These are phyloP conservation scores for Pomatorhinus ruficollis DNA, from an alignment of 2,113 vertebrate species.

Conservation along the genomic window DNA sequence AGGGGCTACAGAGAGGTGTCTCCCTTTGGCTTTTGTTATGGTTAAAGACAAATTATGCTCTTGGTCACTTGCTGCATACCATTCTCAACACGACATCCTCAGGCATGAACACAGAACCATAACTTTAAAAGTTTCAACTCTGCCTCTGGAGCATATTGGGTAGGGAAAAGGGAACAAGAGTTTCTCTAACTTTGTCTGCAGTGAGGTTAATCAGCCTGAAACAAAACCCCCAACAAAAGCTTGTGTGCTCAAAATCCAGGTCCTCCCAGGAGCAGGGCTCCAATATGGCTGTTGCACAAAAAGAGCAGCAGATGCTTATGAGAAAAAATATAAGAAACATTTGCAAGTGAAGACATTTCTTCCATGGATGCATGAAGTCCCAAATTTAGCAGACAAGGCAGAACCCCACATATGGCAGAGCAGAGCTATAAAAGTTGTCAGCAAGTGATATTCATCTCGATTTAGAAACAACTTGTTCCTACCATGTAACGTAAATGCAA, in stretches of 20 bases:
- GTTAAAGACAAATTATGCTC: background rate
- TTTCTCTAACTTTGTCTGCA: background rate
- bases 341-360: background rate
- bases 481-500: background rate
- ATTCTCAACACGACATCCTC: background rate
- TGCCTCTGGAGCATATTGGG: background rate
- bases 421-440: slow-evolving; percentile 28
- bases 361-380: background rate
- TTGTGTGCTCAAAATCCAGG: background rate
- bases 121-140: background rate
- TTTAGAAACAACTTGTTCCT: slow-evolving; percentile 42
- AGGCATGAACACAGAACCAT: accelerated
- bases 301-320: background rate
- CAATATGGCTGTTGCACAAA: background rate
- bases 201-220: background rate
- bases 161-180: background rate
- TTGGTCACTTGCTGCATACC: background rate
- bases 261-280: background rate
- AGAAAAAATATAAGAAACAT: background rate
- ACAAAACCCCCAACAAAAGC: background rate
- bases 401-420: background rate
- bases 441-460: background rate
- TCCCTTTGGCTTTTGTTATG: background rate
- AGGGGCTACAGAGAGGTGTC: background rate
- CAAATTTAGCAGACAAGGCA: background rate